These are phyloP conservation scores for Frankliniella fusca DNA, from an alignment of 2,888 invertebrate genomes.

Conservation along the genomic window DNA sequence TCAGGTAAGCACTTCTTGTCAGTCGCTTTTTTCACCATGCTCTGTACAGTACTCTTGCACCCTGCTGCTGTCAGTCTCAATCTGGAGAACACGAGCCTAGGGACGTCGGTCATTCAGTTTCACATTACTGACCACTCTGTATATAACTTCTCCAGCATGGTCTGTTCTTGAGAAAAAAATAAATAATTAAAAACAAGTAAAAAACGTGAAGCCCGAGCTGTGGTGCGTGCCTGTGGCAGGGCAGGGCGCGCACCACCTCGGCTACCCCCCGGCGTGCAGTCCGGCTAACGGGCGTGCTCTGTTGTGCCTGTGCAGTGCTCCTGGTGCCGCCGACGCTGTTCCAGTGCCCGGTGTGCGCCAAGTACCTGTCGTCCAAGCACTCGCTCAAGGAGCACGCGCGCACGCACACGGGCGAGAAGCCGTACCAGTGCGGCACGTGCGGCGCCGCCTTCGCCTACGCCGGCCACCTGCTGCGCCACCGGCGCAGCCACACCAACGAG, in stretches of 20 bases:
- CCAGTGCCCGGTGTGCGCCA: slow-evolving; percentile 20
- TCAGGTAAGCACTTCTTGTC: background rate
- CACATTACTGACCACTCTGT: too few species aligned
- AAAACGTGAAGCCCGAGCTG: too few species aligned
- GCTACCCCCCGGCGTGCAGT: background rate
- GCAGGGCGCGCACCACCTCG: background rate
- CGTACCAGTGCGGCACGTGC: slow-evolving; percentile 9
- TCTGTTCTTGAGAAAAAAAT: too few species aligned
- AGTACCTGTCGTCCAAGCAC: slow-evolving; percentile 15
- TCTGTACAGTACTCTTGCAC: background rate
- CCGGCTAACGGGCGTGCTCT: background rate
- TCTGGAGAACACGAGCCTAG: background rate
- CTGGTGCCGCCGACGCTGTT: slow-evolving; percentile 19
- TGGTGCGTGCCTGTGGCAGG: background rate
- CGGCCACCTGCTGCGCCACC: slow-evolving; percentile 9
- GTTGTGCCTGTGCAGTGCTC: background rate
- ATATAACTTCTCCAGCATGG: too few species aligned
- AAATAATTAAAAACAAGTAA: too few species aligned
- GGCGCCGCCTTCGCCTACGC: slow-evolving; percentile 16
- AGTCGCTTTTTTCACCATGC: slow-evolving; percentile 11
- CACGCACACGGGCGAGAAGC: slow-evolving; percentile 24
- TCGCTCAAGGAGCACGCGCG: slow-evolving; percentile 20
- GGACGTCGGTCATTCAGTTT: background rate
- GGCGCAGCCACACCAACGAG: slow-evolving; percentile 24
- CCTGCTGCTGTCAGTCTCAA: background rate